Base-by-base conservation (phyloP, 1,140 invertebrate genomes). In the Panagrolaimus sp. region DNA sequence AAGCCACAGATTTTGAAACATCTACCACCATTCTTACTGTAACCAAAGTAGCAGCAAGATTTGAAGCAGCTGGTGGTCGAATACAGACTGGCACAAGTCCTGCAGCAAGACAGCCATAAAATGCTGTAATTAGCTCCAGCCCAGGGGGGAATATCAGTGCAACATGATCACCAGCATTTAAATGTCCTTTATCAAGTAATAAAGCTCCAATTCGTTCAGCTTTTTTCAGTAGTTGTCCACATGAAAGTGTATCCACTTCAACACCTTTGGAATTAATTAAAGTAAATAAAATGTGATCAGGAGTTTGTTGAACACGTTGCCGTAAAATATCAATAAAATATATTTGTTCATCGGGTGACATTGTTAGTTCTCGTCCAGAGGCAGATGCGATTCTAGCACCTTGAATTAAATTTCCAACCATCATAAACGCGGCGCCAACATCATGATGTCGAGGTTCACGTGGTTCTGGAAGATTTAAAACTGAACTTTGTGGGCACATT, bases 401-500 rank as follows among this genome's bases (percentile, higher is more conserved):
- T 23, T 71, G 47, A 67, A 99, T 95, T 83, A 99, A 91, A 86
- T 97, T 98, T 44, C 96, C 96, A 70, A 99, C 96, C 88, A 98
- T 96, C 63, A 98, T 94, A 71, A 94, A 96, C 74, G 96, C 96
- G 66, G 96, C 96, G 8, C 80, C 80, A 27, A 82, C 80, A 44
- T 82, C 80, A 16, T 70, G 44, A 42, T 92, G 90, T 87, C 96
- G 93, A 87, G 96, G 93, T 87, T 98, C 95, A 70, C 96, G 88
- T 9, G 96, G 96, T 85, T 98, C 98, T 11, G 96, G 96, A 67
- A 99, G 87, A 86, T 99, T 99, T n/a, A 94, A 96, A 61, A 99
- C 94, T 85, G 95, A 98, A n/a, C 94, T 97, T 81, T 99, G 96
- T 0, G 96, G 96, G 85, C 96, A 98, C 88, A 99, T 93, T 3